phyloP scores from a whole-genome alignment of 2,888 invertebrate genomes.

The Melipona beecheii region DNA sequence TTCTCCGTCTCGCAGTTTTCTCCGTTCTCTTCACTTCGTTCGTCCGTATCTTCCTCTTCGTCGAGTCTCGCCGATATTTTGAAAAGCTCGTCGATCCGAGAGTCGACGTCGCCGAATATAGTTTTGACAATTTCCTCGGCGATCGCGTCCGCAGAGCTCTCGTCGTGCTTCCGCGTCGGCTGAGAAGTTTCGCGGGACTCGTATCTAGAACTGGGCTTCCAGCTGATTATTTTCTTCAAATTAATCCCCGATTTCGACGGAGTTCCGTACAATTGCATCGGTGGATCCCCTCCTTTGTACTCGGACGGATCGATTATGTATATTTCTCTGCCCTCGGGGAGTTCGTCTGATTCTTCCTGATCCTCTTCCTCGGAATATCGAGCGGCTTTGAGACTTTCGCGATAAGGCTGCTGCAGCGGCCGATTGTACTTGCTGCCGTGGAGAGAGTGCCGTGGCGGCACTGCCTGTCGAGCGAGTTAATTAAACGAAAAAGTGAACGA shows the following conservation, averaged over 20 bases:
- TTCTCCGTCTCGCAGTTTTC: not conserved
- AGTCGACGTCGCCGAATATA: constrained; percentile 16
- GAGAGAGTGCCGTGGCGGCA: not conserved
- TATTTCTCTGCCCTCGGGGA: constrained; percentile 34
- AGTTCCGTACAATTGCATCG: constrained; percentile 30
- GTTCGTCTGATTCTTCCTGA: constrained; percentile 21
- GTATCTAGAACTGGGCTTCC: not conserved
- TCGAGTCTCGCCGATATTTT: not conserved
- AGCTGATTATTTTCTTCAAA: not conserved
- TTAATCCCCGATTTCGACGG: not conserved
- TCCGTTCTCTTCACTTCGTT: not conserved
- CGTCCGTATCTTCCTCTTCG: not conserved
- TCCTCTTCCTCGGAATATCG: constrained; percentile 3
- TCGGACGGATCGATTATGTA: constrained; percentile 66
- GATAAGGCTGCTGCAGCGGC: not conserved
- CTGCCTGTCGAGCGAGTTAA: constrained; percentile 18
- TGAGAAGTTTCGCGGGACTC: not conserved
- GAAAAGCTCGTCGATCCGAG: not conserved
- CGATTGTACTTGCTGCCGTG: not conserved
- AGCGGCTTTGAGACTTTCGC: not conserved
- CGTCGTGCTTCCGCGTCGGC: not conserved
- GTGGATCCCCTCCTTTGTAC: constrained; percentile 58
- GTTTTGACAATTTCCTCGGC: not conserved
- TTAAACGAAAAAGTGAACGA: not conserved
- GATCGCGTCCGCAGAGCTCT: not conserved